These are phyloP conservation scores for Hippasteria phrygiana DNA, from an alignment of 53 echinoderm and acorn worm genomes.

Conservation along the genomic window DNA sequence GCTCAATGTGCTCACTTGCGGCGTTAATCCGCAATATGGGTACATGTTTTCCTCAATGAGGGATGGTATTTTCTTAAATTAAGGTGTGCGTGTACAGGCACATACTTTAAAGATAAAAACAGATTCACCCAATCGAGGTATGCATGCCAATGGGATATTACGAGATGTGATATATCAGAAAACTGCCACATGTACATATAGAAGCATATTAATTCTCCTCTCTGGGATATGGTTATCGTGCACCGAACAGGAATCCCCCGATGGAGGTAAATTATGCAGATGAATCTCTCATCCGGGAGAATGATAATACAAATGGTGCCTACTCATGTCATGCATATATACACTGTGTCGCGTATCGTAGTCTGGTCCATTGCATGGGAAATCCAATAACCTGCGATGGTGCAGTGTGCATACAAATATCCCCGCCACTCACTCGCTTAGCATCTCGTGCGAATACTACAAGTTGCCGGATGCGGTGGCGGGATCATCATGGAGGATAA, in stretches of 20 bases:
- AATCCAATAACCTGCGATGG: constrained; percentile 24
- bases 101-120: too few species aligned
- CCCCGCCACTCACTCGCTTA: not conserved
- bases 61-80: too few species aligned
- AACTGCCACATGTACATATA: not conserved
- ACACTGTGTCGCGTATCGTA: constrained; percentile 11
- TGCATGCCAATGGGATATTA: too few species aligned
- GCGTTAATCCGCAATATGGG: too few species aligned
- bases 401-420: not conserved
- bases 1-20: too few species aligned
- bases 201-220: not conserved
- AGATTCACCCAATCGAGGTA: too few species aligned
- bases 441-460: constrained; percentile 6
- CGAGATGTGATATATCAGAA: too few species aligned
- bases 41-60: too few species aligned
- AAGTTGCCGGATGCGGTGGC: not conserved
- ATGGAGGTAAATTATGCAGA: not conserved
- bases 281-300: not conserved
- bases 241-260: not conserved
- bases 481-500: constrained; percentile 32
- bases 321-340: not conserved
- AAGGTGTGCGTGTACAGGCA: too few species aligned
- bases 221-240: not conserved
- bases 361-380: not conserved
- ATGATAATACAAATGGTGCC: not conserved